Conservation (phyloP, 2,888 invertebrate species). For the Agapostemon virescens region DNA sequence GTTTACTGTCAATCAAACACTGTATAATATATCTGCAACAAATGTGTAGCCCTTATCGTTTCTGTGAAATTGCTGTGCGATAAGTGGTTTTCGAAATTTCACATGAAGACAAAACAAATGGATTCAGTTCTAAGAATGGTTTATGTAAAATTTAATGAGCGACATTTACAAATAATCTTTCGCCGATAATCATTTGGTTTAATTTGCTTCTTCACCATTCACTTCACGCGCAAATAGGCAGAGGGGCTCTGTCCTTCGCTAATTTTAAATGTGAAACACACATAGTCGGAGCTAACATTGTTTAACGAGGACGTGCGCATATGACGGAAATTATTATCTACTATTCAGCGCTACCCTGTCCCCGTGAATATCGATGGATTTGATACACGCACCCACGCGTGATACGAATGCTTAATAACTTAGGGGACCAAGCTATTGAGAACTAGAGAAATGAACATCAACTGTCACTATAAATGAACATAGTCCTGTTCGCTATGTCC, state of each 20-base stretch:
- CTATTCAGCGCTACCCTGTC: constrained; percentile 9
- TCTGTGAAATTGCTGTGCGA: not conserved
- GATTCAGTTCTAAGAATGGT: not conserved
- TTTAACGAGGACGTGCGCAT: constrained; percentile 6
- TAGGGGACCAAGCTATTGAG: not conserved
- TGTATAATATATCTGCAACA: constrained; percentile 8
- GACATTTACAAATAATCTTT: constrained; percentile 11
- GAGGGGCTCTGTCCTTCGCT: not conserved
- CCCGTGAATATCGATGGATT: constrained; percentile 26
- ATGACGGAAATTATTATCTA: constrained; percentile 40
- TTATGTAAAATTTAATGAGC: constrained; percentile 11
- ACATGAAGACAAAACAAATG: not conserved
- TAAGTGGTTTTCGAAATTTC: constrained; percentile 1
- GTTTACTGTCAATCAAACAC: not conserved
- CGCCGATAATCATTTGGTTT: not conserved
- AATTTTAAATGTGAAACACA: constrained; percentile 24
- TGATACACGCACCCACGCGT: not conserved
- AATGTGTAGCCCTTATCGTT: not conserved
- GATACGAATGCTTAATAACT: constrained; percentile 35
- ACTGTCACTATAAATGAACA: not conserved
- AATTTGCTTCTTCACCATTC: constrained; percentile 6
- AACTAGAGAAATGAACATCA: not conserved
- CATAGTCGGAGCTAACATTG: constrained; percentile 14
- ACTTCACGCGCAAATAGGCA: not conserved
- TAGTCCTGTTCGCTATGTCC: not conserved